These are phyloP conservation scores for Champsocephalus gunnari DNA, from an alignment of 2,797 vertebrate genomes.

Conservation along the genomic window DNA sequence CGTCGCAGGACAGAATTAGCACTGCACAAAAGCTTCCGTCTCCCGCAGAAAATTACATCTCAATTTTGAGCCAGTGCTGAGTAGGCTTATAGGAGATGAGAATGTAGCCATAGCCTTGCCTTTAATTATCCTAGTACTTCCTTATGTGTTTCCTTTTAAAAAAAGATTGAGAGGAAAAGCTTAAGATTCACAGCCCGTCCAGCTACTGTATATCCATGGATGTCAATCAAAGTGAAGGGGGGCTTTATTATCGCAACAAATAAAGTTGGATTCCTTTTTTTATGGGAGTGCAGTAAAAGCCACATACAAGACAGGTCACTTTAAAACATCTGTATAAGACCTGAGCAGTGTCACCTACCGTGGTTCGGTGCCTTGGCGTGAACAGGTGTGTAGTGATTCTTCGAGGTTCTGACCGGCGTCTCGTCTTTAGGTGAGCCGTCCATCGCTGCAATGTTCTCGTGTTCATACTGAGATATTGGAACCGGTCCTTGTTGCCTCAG, in stretches of 20 bases:
- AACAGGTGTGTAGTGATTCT: constrained; percentile 97
- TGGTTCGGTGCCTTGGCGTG: constrained; percentile 90
- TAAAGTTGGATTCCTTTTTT: constrained; percentile 8
- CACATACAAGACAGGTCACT: background rate
- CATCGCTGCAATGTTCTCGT: constrained; percentile 91
- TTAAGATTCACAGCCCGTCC: constrained; percentile 26
- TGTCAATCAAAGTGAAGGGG: constrained; percentile 26
- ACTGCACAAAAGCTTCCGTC: constrained; percentile 53
- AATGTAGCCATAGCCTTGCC: constrained; percentile 2
- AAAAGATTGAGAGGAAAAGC: constrained; percentile 31
- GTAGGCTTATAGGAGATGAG: constrained; percentile 53
- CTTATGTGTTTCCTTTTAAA: constrained; percentile 17
- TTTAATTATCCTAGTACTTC: constrained; percentile 33
- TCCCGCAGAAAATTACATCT: constrained; percentile 54
- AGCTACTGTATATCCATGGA: constrained; percentile 32
- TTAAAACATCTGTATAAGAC: background rate
- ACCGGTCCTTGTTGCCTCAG: constrained; percentile 95
- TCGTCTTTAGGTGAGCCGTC: constrained; percentile 95
- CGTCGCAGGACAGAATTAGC: constrained; percentile 56
- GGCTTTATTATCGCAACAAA: background rate
- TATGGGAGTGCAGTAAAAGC: background rate
- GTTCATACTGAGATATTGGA: constrained; percentile 93
- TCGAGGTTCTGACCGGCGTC: constrained; percentile 90
- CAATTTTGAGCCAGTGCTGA: constrained; percentile 56
- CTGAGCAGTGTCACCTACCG: constrained; percentile 75